phyloP scores from a whole-genome alignment of 2,113 vertebrate species.

The Uropsilus gracilis region DNA sequence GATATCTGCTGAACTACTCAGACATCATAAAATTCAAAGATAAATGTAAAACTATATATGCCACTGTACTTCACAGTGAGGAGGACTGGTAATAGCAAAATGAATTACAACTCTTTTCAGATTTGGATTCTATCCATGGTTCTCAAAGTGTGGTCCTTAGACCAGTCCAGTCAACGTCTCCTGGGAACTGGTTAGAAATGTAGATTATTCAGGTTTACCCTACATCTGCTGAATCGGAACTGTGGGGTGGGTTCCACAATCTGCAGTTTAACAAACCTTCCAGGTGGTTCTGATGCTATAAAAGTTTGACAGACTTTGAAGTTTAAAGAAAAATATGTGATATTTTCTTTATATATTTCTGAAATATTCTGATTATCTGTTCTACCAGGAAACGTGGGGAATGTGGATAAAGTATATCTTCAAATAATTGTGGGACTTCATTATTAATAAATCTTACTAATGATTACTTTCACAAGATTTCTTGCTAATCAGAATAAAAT shows the following conservation, averaged over 20 bases:
- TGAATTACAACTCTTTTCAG: neutral
- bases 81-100: neutral
- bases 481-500: neutral
- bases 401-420: neutral
- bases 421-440: neutral
- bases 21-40: neutral
- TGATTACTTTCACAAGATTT: neutral
- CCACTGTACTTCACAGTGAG: neutral
- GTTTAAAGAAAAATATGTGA: neutral
- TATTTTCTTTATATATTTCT: too few relatives aligned
- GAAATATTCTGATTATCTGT: neutral
- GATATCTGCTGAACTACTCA: neutral
- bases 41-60: neutral
- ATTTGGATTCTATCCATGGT: neutral
- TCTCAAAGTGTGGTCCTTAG: neutral
- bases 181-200: neutral
- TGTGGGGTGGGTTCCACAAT: neutral
- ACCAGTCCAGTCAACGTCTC: neutral
- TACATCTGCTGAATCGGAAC: neutral
- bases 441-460: neutral
- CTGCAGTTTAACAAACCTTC: neutral
- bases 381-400: neutral
- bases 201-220: neutral
- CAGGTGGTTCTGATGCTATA: neutral
- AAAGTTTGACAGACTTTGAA: neutral